Percentiles rank a stretch among this genome's conserved stretches.
These are phyloP conservation scores for Brachionus koreanus DNA, from an alignment of 1,140 invertebrate species.

Conservation along the genomic window DNA sequence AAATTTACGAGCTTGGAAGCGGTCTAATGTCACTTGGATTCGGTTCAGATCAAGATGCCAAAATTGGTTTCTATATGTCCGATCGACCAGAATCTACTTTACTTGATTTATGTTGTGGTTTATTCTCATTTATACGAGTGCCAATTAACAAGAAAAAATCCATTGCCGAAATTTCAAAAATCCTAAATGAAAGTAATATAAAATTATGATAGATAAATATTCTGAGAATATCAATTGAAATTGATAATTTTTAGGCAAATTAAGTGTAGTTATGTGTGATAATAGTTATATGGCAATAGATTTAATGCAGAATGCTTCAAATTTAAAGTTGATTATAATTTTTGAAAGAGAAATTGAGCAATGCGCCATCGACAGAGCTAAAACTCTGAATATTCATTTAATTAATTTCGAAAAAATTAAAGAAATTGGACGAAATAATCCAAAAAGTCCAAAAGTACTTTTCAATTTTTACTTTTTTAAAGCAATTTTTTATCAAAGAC, in stretches of 20 bases:
- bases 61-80: background rate
- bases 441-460: background rate
- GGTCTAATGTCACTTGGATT: background rate
- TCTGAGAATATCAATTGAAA: background rate
- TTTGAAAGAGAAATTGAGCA: background rate
- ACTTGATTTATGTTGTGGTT: background rate
- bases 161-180: background rate
- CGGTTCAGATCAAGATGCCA: background rate
- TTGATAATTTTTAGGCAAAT: background rate
- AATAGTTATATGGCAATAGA: background rate
- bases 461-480: background rate
- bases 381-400: background rate
- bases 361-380: background rate
- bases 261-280: background rate
- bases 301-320: background rate
- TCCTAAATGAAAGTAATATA: constrained; percentile 17
- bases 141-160: background rate
- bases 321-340: background rate
- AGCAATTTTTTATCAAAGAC: background rate
- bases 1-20: background rate
- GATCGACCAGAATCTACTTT: background rate
- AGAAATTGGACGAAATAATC: background rate
- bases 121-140: background rate
- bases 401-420: background rate
- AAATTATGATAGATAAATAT: background rate